These are phyloP conservation scores for Fistularia tabacaria DNA, from an alignment of 2,797 vertebrate species.

Conservation along the genomic window DNA sequence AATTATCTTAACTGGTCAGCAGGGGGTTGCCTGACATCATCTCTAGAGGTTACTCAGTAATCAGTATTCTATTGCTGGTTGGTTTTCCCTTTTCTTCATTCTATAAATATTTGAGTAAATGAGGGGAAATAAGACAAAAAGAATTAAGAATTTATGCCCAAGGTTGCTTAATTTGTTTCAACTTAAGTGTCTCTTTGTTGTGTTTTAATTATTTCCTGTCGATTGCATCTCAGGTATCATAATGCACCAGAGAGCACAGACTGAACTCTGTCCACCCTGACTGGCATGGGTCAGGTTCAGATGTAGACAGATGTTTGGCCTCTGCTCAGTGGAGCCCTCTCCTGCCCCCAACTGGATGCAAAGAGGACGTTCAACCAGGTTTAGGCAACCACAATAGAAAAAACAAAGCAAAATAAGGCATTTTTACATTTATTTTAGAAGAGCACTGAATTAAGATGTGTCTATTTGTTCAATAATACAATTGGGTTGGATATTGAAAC, in stretches of 20 bases:
- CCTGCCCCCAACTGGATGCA: constrained; percentile 69
- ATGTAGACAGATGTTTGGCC: constrained; percentile 49
- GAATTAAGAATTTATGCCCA: too few species aligned
- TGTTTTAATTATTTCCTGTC: too few species aligned
- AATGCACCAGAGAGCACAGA: constrained; percentile 8
- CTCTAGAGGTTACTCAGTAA: constrained; percentile 1
- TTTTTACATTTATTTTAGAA: not conserved
- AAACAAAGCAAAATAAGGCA: too few species aligned
- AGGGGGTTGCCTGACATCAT: constrained; percentile 19
- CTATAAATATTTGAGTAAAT: constrained; percentile 11
- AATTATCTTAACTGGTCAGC: constrained; percentile 3
- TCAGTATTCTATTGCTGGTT: constrained; percentile 16
- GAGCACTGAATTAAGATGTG: not conserved
- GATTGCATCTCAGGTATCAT: too few species aligned
- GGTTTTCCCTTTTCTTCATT: constrained; percentile 2
- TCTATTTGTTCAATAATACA: too few species aligned
- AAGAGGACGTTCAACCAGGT: constrained; percentile 33
- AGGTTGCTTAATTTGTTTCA: too few species aligned
- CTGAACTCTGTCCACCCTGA: constrained; percentile 48
- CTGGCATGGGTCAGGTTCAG: constrained; percentile 47
- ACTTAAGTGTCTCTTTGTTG: too few species aligned
- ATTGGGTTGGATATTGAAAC: too few species aligned
- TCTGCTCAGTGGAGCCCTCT: constrained; percentile 53
- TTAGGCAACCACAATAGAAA: not conserved
- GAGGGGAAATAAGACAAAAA: not conserved